These are phyloP conservation scores for Drosophila novamexicana DNA, from an alignment of 1,140 invertebrate species.

Conservation along the genomic window DNA sequence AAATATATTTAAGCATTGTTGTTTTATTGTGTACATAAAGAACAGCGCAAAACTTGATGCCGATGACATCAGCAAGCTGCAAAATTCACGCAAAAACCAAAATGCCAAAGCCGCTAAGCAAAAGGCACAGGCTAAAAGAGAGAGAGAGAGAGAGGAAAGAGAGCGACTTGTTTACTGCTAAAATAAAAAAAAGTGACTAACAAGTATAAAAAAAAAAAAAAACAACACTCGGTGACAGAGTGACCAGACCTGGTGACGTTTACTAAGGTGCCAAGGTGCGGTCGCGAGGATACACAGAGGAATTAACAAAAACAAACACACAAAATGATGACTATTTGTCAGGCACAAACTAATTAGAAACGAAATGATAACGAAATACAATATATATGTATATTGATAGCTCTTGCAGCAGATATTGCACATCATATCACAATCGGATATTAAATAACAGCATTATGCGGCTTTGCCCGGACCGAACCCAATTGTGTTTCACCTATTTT, in stretches of 20 bases:
- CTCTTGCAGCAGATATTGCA: constrained; percentile 17
- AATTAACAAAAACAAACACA: constrained; percentile 18
- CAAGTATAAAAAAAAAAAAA: constrained; percentile 1
- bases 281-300: constrained; percentile 30
- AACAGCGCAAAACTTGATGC: constrained; percentile 24
- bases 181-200: constrained; percentile 34
- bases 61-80: constrained; percentile 63
- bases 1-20: constrained; percentile 15
- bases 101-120: constrained; percentile 38
- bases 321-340: constrained; percentile 24
- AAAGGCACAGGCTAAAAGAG: constrained; percentile 20
- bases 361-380: constrained; percentile 40
- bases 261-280: constrained; percentile 25
- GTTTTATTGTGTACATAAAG: constrained; percentile 20
- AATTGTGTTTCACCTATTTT: no score
- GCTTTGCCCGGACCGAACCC: background rate
- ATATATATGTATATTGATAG: background rate
- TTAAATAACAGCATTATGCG: background rate
- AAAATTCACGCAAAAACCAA: constrained; percentile 37
- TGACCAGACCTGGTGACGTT: constrained; percentile 32
- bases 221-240: constrained; percentile 18
- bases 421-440: background rate
- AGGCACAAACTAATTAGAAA: constrained; percentile 52
- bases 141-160: constrained; percentile 26
- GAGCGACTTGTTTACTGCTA: constrained; percentile 44